A percentile compares a stretch with the other conserved stretches of the same genome.
Conservation (phyloP, 2,113 vertebrate genomes). For the cat (Felis catus) region F.catus_Fca126_mat1.0 CM031419.1:128391001-128391500, state of each 20-base stretch:
- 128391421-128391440: background rate
- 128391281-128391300: background rate
- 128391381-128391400: background rate
- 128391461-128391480: background rate
- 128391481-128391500: background rate
- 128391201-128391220: background rate
- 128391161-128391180: background rate
- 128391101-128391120: background rate
- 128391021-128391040: too few species aligned
- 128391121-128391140: background rate
- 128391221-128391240: background rate
- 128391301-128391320: background rate
- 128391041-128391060: background rate
- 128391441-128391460: background rate
- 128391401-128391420: background rate
- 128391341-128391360: background rate
- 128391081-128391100: background rate
- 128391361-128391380: background rate
- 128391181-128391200: background rate
- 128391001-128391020: too few species aligned
- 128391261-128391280: background rate
- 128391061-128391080: background rate
- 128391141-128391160: background rate
- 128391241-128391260: background rate
- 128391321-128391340: slow-evolving; percentile 6